These are phyloP conservation scores for Clistopyga incitator DNA, from an alignment of 2,888 invertebrate species.

Conservation along the genomic window DNA sequence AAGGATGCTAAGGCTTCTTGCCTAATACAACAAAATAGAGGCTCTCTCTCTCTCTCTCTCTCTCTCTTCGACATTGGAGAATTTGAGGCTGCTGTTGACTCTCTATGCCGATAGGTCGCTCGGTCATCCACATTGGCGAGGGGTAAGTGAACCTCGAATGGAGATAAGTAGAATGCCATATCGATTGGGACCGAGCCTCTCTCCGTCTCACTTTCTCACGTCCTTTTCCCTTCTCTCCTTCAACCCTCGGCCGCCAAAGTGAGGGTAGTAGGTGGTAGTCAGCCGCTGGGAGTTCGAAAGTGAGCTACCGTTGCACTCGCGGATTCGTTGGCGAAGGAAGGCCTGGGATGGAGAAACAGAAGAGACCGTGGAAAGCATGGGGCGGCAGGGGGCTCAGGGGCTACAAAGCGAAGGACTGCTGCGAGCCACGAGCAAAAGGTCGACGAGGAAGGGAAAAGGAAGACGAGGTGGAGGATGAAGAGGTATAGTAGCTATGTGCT, in stretches of 20 bases:
- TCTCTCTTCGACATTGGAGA: slow-evolving; percentile 36
- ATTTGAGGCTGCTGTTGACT: slow-evolving; percentile 30
- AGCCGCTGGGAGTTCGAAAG: slow-evolving; percentile 77
- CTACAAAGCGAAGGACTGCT: slow-evolving; percentile 41
- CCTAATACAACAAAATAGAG: slow-evolving; percentile 46
- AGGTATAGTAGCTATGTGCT: slow-evolving; percentile 71
- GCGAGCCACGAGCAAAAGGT: slow-evolving; percentile 57
- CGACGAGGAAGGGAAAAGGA: slow-evolving; percentile 54
- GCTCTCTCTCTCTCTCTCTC: too few species aligned
- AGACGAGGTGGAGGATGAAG: slow-evolving; percentile 68
- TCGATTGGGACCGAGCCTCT: slow-evolving; percentile 81
- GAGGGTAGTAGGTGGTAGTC: slow-evolving; percentile 54
- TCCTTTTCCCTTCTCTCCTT: slow-evolving; percentile 37
- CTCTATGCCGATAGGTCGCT: slow-evolving; percentile 53
- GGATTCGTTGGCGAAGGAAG: slow-evolving; percentile 54
- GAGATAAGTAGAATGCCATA: slow-evolving; percentile 83
- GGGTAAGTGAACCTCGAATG: slow-evolving; percentile 75
- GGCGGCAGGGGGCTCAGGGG: slow-evolving; percentile 39
- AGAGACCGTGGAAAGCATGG: slow-evolving; percentile 47
- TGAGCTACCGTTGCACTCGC: slow-evolving; percentile 75
- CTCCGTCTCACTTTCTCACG: slow-evolving; percentile 50
- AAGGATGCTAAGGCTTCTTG: slow-evolving; percentile 33
- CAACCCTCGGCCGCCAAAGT: slow-evolving; percentile 21
- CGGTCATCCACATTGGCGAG: slow-evolving; percentile 64
- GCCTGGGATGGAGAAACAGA: slow-evolving; percentile 62